Conservation (phyloP, 2,113 vertebrate species). For the Rhinoptilus africanus region DNA sequence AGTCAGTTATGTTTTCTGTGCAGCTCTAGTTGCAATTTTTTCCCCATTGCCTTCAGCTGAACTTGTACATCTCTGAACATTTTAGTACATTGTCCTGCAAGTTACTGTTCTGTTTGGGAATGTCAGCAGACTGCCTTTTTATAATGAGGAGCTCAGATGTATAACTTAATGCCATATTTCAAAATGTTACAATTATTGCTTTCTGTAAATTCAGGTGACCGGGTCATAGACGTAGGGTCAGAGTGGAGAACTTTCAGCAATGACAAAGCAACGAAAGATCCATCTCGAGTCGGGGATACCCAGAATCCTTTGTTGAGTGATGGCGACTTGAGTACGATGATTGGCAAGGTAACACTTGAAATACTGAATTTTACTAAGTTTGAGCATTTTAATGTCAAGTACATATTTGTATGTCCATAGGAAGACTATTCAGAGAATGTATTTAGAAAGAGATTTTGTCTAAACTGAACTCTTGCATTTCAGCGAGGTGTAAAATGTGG, state of each 20-base stretch:
- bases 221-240: constrained; percentile 96
- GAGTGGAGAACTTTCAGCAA: constrained; percentile 99
- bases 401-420: not conserved
- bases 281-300: constrained; percentile 95
- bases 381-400: not conserved
- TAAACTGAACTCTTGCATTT: not conserved
- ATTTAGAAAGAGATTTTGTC: not conserved
- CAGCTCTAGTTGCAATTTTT: not conserved
- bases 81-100: not conserved
- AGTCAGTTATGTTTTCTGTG: not conserved
- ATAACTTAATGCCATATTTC: not conserved
- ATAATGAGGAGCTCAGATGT: not conserved
- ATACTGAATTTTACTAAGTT: not conserved
- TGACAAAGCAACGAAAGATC: constrained; percentile 98
- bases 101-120: not conserved
- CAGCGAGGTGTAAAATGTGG: not conserved
- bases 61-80: not conserved
- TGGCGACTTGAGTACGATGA: constrained; percentile 96
- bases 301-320: constrained; percentile 96
- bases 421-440: not conserved
- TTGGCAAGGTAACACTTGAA: constrained; percentile 85
- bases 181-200: not conserved
- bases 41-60: not conserved
- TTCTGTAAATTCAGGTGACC: constrained; percentile 82
- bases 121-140: not conserved